These are phyloP conservation scores for Amorpha juglandis DNA, from an alignment of 2,888 invertebrate species.

Conservation along the genomic window DNA sequence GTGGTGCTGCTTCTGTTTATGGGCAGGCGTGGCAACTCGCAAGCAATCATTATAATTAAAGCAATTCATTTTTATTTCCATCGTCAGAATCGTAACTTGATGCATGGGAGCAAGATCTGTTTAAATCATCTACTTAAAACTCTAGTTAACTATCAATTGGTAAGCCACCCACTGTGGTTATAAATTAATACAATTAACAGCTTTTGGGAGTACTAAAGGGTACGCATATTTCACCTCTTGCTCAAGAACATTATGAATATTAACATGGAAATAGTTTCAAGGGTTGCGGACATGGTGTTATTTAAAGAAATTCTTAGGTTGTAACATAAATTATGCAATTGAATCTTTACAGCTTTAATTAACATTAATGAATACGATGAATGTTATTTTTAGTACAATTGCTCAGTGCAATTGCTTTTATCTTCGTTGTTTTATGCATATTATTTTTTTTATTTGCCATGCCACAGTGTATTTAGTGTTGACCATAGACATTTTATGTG, in stretches of 20 bases:
- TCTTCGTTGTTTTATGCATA: no score
- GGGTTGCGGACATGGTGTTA: not conserved
- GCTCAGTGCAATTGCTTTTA: conserved; percentile 30
- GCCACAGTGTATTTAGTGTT: no score
- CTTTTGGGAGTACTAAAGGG: conserved; percentile 38
- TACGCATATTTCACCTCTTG: not conserved
- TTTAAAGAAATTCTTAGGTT: not conserved
- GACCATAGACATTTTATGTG: no score
- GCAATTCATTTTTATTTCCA: conserved; percentile 7
- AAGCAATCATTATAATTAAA: not conserved
- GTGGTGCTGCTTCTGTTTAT: no score
- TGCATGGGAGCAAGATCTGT: conserved; percentile 32
- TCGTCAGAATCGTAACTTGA: conserved; percentile 33
- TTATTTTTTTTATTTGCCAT: no score
- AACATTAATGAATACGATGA: conserved; percentile 36
- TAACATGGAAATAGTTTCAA: not conserved
- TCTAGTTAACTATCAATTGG: conserved; percentile 60
- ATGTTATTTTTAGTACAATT: conserved; percentile 34
- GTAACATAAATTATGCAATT: conserved; percentile 48
- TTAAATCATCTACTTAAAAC: conserved; percentile 52
- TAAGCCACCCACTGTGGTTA: conserved; percentile 66
- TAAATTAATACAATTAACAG: conserved; percentile 74
- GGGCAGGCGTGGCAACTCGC: no score
- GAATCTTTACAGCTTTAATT: conserved; percentile 41
- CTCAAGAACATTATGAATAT: conserved; percentile 8